phyloP scores from a whole-genome alignment of 2,888 invertebrate species.

The Caenorhabditis doughertyi region DNA sequence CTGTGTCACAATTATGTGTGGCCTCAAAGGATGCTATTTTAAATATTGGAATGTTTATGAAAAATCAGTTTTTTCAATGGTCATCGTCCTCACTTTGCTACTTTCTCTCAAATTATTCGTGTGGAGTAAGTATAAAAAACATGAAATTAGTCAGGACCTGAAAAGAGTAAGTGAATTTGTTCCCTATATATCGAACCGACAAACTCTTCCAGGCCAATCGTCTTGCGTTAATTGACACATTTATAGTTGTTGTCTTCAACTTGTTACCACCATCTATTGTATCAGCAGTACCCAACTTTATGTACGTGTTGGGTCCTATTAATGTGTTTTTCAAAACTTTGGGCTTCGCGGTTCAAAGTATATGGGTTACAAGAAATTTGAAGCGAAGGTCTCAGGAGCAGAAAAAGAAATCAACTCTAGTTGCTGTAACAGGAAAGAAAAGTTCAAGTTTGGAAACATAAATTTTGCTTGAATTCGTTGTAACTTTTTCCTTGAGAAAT shows the following conservation, averaged over 20 bases:
- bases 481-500: no score
- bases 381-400: not conserved
- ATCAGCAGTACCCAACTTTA: not conserved
- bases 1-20: not conserved
- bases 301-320: not conserved
- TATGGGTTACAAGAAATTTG: not conserved
- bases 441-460: no score
- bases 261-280: not conserved
- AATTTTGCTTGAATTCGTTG: no score
- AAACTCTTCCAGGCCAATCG: constrained; percentile 1
- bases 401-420: not conserved
- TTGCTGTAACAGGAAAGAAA: not conserved
- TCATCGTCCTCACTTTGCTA: not conserved
- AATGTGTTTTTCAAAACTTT: not conserved
- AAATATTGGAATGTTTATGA: constrained; percentile 3
- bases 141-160: not conserved
- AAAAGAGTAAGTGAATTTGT: not conserved
- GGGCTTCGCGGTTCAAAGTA: not conserved
- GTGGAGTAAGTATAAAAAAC: not conserved
- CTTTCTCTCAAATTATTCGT: constrained; percentile 5
- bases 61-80: not conserved
- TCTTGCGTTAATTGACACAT: constrained; percentile 1
- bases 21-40: not conserved
- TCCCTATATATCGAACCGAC: not conserved
- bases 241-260: not conserved